phyloP scores from a whole-genome alignment of 2,113 vertebrate species.

The Ginglymostoma cirratum region DNA sequence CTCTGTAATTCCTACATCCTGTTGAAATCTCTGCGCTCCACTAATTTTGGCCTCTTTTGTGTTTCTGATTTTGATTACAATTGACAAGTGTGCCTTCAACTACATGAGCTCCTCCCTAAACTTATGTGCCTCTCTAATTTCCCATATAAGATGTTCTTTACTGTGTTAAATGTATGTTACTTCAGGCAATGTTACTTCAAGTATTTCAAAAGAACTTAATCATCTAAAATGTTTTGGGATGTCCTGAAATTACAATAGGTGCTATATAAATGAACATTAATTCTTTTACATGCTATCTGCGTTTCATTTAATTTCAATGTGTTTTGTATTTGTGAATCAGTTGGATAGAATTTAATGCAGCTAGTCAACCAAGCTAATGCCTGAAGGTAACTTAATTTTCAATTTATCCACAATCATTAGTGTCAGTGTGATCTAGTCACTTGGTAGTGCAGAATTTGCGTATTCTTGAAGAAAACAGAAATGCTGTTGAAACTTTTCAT shows the following conservation, averaged over 20 bases:
- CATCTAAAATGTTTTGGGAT: not conserved
- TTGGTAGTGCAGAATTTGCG: not conserved
- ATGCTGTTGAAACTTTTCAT: no score
- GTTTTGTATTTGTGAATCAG: not conserved
- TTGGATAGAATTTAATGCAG: not conserved
- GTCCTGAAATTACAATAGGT: not conserved
- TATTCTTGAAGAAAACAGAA: no score
- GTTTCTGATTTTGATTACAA: not conserved
- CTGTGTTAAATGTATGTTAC: not conserved
- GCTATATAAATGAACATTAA: not conserved
- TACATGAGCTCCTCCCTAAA: not conserved
- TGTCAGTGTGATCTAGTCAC: not conserved
- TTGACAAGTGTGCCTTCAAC: not conserved
- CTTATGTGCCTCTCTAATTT: not conserved
- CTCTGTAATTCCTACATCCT: not conserved
- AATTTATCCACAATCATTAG: not conserved
- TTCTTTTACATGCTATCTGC: not conserved
- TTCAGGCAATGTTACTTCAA: not conserved
- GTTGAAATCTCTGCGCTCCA: not conserved
- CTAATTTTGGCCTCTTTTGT: not conserved
- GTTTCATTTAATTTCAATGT: not conserved
- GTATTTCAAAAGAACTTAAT: not conserved
- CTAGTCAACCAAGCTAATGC: not conserved
- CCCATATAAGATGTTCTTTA: not conserved
- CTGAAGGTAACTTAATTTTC: not conserved